phyloP scores from a whole-genome alignment of 2,113 vertebrate species.

The Pungitius pungitius region DNA sequence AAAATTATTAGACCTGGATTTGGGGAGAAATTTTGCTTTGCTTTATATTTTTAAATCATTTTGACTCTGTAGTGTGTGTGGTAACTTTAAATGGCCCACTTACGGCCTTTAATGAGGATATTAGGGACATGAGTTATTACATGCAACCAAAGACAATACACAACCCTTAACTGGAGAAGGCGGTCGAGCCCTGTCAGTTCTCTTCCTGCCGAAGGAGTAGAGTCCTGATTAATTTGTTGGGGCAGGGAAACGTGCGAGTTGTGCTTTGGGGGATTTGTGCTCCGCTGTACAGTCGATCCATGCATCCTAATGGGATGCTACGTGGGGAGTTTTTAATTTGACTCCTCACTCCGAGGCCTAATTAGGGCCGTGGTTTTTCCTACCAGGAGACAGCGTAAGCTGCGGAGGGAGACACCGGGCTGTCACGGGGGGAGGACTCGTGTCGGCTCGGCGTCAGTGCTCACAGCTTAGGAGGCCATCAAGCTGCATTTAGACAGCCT shows the following conservation, averaged over 20 bases:
- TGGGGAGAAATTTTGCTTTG: not conserved
- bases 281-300: conserved; percentile 36
- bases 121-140: not conserved
- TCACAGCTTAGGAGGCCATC: conserved; percentile 74
- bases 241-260: conserved; percentile 29
- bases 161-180: conserved; percentile 4
- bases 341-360: conserved; percentile 71
- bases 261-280: conserved; percentile 42
- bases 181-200: conserved; percentile 10
- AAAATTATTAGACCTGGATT: not conserved
- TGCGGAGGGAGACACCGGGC: conserved; percentile 67
- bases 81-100: not conserved
- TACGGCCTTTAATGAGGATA: not conserved
- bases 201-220: conserved; percentile 9
- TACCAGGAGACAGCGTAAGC: conserved; percentile 59
- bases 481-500: conserved; percentile 77
- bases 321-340: conserved; percentile 68
- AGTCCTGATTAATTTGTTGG: conserved; percentile 43
- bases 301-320: conserved; percentile 61
- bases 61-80: not conserved
- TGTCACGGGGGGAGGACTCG: conserved; percentile 74
- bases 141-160: not conserved
- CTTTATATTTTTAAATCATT: not conserved
- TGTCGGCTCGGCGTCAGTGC: conserved; percentile 71
- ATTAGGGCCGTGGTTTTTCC: conserved; percentile 71